Conservation (phyloP, 2,113 vertebrate species). For the Grantiella picta region DNA sequence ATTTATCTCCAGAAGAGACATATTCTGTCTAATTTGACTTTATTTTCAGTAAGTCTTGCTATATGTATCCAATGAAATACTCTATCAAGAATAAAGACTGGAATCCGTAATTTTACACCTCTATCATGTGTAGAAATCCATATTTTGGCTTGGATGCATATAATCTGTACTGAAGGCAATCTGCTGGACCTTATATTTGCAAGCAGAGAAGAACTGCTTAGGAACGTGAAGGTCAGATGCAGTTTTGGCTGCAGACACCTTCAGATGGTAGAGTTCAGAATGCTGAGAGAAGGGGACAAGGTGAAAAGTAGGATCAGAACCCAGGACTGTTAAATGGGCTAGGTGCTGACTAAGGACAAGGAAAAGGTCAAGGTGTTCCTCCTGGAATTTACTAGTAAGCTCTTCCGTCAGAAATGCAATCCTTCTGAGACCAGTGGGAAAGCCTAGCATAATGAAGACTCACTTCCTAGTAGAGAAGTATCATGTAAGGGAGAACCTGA, state of each 20-base stretch:
- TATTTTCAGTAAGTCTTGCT: neutral
- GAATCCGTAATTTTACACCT: neutral
- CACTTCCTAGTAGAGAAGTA: neutral
- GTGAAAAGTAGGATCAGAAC: neutral
- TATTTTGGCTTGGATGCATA: neutral
- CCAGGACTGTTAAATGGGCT: neutral
- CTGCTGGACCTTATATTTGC: neutral
- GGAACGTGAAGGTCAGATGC: neutral
- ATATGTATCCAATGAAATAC: neutral
- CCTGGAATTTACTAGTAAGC: neutral
- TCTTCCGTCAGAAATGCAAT: neutral
- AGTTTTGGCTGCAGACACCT: neutral
- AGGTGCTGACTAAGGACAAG: neutral
- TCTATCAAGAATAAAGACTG: neutral
- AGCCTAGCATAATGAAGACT: neutral
- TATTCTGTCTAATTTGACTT: neutral
- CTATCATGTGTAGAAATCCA: rapidly evolving
- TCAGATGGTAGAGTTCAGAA: neutral
- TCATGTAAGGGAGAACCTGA: neutral
- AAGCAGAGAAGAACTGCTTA: neutral
- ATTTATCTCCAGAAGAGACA: neutral
- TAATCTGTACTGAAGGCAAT: neutral
- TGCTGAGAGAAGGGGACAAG: neutral
- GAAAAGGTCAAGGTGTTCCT: neutral
- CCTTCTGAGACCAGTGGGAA: neutral